Evolutionary conservation across 2,113 vertebrate genomes (phyloP).

Genomic region (Scatophagus argus): DNA sequence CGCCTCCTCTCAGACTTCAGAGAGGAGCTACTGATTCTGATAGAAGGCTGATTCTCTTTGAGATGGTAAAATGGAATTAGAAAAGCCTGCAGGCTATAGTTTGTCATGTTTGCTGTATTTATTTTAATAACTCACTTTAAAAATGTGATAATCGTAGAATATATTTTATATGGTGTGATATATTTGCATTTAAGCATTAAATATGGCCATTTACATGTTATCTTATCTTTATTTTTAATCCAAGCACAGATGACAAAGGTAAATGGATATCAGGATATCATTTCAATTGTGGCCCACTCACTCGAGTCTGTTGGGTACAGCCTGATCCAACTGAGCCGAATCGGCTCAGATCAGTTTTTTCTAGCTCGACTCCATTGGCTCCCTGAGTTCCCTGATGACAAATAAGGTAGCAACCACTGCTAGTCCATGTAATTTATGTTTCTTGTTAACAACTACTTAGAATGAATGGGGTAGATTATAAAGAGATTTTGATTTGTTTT

Average conservation of each 20-base stretch:
- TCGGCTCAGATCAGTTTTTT: no score
- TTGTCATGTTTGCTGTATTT: constrained; percentile 49
- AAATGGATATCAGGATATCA: no score
- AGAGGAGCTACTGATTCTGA: constrained; percentile 47
- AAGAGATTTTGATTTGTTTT: no score
- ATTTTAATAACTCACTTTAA: constrained; percentile 21
- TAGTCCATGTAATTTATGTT: no score
- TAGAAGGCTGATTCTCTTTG: constrained; percentile 53
- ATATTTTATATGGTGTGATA: background rate
- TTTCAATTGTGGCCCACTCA: no score
- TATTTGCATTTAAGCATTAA: background rate
- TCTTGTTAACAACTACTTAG: no score
- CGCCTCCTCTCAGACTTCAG: constrained; percentile 57
- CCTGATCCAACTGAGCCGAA: no score
- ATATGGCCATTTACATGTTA: background rate
- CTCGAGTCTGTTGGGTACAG: no score
- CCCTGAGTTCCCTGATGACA: no score
- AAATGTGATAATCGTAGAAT: constrained; percentile 12
- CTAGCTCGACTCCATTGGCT: no score
- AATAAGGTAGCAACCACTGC: no score
- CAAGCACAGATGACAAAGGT: background rate
- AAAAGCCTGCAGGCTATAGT: constrained; percentile 37
- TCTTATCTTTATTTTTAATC: background rate
- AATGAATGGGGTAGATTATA: no score
- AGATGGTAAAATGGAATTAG: constrained; percentile 55